A percentile compares a stretch with the other conserved stretches of the same genome.
These are phyloP conservation scores for Geotrypetes seraphini DNA, from an alignment of 2,797 vertebrate genomes.

Conservation along the genomic window DNA sequence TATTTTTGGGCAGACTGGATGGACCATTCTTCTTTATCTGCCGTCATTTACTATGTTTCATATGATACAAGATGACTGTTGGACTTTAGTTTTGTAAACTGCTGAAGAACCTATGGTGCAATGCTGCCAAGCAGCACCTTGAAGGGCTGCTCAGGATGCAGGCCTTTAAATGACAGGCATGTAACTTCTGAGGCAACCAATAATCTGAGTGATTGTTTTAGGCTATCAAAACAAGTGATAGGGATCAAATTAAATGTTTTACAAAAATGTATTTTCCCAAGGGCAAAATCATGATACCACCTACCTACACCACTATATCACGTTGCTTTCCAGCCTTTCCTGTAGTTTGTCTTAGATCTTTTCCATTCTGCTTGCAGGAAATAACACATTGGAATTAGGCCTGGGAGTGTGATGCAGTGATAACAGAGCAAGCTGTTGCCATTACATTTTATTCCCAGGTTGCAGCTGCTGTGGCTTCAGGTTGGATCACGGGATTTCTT, in stretches of 20 bases:
- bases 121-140: no score
- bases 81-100: no score
- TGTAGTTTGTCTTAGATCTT: not conserved
- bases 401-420: not conserved
- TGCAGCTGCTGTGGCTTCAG: not conserved
- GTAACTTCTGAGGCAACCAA: no score
- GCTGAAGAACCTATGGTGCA: no score
- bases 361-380: not conserved
- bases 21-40: no score
- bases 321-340: slow-evolving; percentile 7
- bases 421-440: slow-evolving; percentile 7
- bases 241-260: not conserved
- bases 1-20: no score
- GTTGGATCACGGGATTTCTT: not conserved
- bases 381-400: not conserved
- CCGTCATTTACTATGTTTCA: no score
- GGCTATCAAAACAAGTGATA: slow-evolving; percentile 5
- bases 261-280: not conserved
- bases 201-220: slow-evolving; percentile 1
- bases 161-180: no score
- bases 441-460: not conserved
- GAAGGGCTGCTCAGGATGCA: no score
- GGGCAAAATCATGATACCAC: no score
- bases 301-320: no score
- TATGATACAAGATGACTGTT: no score